Evolutionary conservation across 2,797 vertebrate genomes (phyloP).

Genomic region (Pristis pectinata): DNA sequence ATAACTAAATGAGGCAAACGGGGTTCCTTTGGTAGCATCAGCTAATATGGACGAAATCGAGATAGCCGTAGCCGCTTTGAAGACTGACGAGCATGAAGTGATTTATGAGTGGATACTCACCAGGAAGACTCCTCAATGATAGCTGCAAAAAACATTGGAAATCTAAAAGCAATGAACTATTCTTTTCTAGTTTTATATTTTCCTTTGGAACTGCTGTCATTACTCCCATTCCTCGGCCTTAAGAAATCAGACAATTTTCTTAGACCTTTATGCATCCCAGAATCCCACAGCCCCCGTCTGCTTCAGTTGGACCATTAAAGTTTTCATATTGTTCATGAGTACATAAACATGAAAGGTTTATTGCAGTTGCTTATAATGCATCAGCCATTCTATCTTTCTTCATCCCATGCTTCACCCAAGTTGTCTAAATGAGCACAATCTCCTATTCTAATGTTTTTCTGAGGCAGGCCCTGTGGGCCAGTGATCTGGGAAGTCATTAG

Average conservation of each 20-base stretch:
- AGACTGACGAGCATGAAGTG: background rate
- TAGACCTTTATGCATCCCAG: background rate
- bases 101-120: background rate
- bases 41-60: background rate
- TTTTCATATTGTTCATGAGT: background rate
- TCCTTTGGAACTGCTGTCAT: background rate
- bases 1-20: background rate
- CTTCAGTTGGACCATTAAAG: background rate
- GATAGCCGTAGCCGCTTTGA: background rate
- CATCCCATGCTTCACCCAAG: background rate
- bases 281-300: background rate
- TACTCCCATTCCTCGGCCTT: background rate
- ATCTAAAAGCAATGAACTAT: background rate
- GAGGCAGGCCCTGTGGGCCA: background rate
- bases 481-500: background rate
- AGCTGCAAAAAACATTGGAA: background rate
- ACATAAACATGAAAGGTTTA: background rate
- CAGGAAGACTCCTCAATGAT: background rate
- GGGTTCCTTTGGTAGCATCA: background rate
- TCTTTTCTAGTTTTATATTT: background rate
- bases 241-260: background rate
- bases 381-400: background rate
- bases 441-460: background rate
- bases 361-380: background rate
- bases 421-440: background rate